phyloP scores from a whole-genome alignment of 2,888 invertebrate genomes.

The Caenorhabditis wallacei region DNA sequence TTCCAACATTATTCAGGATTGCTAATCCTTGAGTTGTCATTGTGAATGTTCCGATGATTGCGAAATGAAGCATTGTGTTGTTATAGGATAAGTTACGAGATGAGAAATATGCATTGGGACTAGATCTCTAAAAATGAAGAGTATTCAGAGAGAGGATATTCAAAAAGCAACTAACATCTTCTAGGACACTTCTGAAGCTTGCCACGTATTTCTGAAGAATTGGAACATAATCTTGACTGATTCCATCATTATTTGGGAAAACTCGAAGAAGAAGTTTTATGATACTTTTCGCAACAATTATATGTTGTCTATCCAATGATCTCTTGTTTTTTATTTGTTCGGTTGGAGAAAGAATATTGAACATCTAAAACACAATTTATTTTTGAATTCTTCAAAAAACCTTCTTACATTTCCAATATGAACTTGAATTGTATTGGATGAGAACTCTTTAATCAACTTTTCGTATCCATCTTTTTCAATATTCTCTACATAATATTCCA shows the following conservation, averaged over 20 bases:
- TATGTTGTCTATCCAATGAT: slow-evolving; percentile 50
- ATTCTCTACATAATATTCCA: slow-evolving; percentile 56
- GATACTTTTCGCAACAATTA: slow-evolving; percentile 48
- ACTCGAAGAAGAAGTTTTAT: slow-evolving; percentile 48
- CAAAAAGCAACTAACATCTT: slow-evolving; percentile 37
- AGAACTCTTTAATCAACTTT: slow-evolving; percentile 56
- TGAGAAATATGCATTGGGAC: slow-evolving; percentile 32
- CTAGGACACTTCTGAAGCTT: slow-evolving; percentile 30
- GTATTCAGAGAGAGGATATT: no score
- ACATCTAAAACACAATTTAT: slow-evolving; percentile 34
- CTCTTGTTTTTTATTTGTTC: slow-evolving; percentile 43
- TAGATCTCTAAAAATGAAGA: slow-evolving; percentile 30
- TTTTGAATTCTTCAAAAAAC: background rate
- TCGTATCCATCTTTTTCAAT: slow-evolving; percentile 53
- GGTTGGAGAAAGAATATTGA: slow-evolving; percentile 25
- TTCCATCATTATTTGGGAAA: slow-evolving; percentile 35
- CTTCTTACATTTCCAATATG: slow-evolving; percentile 49
- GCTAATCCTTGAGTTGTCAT: slow-evolving; percentile 60
- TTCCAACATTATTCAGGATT: slow-evolving; percentile 73
- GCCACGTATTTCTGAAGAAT: slow-evolving; percentile 47
- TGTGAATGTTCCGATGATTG: slow-evolving; percentile 74
- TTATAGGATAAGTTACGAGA: slow-evolving; percentile 68
- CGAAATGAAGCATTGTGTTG: slow-evolving; percentile 75
- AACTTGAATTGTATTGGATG: slow-evolving; percentile 46
- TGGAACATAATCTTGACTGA: slow-evolving; percentile 43